Evolutionary conservation across 2,888 invertebrate genomes (phyloP).

Genomic region (Rhagonycha fulva): DNA sequence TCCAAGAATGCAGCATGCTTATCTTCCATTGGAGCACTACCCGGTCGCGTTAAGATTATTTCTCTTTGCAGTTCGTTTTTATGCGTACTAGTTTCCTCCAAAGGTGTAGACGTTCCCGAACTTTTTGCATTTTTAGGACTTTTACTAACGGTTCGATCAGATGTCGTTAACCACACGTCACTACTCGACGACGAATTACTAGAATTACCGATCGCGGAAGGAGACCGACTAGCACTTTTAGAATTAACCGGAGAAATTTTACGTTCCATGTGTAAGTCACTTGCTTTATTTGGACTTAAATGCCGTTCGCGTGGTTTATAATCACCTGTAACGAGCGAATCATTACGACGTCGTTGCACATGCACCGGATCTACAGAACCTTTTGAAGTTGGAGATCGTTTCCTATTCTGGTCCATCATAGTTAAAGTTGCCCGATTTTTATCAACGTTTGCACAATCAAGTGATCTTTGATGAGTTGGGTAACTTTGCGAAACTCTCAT

Average conservation of each 20-base stretch:
- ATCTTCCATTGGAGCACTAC: constrained; percentile 59
- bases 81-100: constrained; percentile 50
- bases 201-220: constrained; percentile 43
- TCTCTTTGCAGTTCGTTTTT: constrained; percentile 50
- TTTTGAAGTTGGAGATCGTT: constrained; percentile 21
- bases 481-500: constrained; percentile 62
- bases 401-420: constrained; percentile 32
- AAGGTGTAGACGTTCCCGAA: constrained; percentile 59
- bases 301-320: constrained; percentile 30
- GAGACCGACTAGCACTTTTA: constrained; percentile 43
- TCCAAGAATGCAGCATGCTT: constrained; percentile 39
- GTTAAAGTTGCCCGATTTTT: constrained; percentile 14
- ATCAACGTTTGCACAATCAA: constrained; percentile 44
- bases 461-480: constrained; percentile 56
- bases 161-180: constrained; percentile 60
- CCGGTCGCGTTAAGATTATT: constrained; percentile 57
- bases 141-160: constrained; percentile 57
- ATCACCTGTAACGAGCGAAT: constrained; percentile 11
- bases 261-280: constrained; percentile 27
- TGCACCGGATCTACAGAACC: constrained; percentile 9
- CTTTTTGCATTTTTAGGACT: constrained; percentile 56
- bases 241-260: constrained; percentile 41
- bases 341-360: constrained; percentile 17
- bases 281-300: constrained; percentile 39
- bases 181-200: constrained; percentile 58